These are phyloP conservation scores for Drymodes brunneopygia DNA, from an alignment of 2,113 vertebrate genomes.

Conservation along the genomic window DNA sequence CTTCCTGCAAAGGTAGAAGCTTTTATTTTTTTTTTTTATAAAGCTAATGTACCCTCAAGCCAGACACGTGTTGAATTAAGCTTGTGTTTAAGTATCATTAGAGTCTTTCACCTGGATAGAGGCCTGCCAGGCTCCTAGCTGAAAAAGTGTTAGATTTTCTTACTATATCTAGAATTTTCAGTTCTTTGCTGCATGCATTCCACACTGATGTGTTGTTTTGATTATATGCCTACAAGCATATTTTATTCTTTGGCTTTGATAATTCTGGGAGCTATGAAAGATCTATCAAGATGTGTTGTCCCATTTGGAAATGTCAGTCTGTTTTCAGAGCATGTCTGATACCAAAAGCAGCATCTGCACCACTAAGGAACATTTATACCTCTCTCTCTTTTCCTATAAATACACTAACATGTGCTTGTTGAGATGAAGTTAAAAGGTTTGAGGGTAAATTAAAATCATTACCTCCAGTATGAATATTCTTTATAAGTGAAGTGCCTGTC, in stretches of 20 bases:
- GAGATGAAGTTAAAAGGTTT: background rate
- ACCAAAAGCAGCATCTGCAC: background rate
- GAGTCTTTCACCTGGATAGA: background rate
- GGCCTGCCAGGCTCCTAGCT: background rate
- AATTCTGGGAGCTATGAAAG: background rate
- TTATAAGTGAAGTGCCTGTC: background rate
- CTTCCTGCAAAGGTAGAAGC: background rate
- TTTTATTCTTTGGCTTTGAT: background rate
- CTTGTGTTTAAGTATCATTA: background rate
- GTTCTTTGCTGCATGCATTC: background rate
- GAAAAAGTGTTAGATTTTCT: background rate
- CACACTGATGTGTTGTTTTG: background rate
- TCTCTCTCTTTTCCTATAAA: background rate
- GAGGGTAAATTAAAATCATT: background rate
- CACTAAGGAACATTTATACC: background rate
- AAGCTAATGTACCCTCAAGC: background rate
- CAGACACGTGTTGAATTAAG: background rate
- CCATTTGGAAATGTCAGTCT: background rate
- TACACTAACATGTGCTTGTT: background rate
- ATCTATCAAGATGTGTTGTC: background rate
- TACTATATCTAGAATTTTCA: background rate
- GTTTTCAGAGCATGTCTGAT: background rate
- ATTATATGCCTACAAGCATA: background rate
- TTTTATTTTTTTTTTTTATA: background rate
- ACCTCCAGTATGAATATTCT: background rate